Conservation (phyloP, 2,888 invertebrate genomes). For the Troides helena region DNA sequence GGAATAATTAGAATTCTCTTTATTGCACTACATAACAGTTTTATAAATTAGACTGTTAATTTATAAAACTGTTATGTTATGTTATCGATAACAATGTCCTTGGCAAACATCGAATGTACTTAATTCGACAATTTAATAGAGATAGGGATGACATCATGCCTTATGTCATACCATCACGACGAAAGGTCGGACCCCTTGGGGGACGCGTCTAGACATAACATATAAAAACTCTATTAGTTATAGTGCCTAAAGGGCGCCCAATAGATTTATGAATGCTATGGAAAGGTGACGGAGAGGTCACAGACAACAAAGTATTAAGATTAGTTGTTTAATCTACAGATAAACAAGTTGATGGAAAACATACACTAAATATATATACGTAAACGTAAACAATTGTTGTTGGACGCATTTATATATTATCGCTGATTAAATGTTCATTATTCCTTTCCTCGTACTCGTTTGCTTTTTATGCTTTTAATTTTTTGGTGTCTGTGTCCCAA, state of each 20-base stretch:
- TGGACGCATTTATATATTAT: too few relatives aligned
- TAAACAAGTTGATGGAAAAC: too few relatives aligned
- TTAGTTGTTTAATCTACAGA: not conserved
- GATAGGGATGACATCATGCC: slow-evolving; percentile 30
- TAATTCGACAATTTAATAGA: slow-evolving; percentile 15
- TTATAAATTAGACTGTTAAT: not conserved
- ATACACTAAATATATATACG: too few relatives aligned
- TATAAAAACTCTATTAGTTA: slow-evolving; percentile 29
- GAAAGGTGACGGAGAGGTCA: slow-evolving; percentile 12
- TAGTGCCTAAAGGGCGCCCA: slow-evolving; percentile 1
- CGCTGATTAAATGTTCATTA: too few relatives aligned
- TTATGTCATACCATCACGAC: slow-evolving; percentile 19
- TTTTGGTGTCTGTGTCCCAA: too few relatives aligned
- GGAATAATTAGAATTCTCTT: too few relatives aligned
- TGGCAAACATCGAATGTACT: slow-evolving; percentile 4
- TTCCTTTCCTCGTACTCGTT: too few relatives aligned
- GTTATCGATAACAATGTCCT: not conserved
- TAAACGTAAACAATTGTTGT: too few relatives aligned
- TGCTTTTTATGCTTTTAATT: too few relatives aligned
- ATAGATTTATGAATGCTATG: slow-evolving; percentile 5
- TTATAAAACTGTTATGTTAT: not conserved
- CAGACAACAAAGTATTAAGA: not conserved
- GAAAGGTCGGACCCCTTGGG: slow-evolving; percentile 32
- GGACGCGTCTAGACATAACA: slow-evolving; percentile 38
- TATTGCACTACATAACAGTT: not conserved